Evolutionary conservation across 2,113 vertebrate genomes (phyloP), one percentile per base, ranked within the genome.

Genomic region (Pseudolaguvia tuberculata): DNA sequence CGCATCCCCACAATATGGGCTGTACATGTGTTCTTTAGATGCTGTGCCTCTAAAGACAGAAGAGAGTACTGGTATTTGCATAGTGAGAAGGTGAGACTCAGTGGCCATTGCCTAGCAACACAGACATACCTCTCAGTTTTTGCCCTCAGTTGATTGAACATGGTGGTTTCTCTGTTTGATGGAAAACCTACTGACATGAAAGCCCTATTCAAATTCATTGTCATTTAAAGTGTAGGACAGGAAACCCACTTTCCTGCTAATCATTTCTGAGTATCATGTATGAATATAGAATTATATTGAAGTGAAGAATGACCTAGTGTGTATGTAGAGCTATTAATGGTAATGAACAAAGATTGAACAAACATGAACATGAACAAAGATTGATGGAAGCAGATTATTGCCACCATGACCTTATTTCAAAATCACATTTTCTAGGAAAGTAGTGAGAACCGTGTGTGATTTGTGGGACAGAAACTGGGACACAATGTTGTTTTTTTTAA

Each of bases 31-130:
- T 77, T 79, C 57, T 25, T 27, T n/a, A 59, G 5, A 48, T 86
- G 79, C 83, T 83, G 82, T 88, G 86, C 87, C 83, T 87, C n/a
- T n/a, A n/a, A 72, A 80, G 83, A 80, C 69, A 78, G 71, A 74
- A 79, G 6, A 65, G 68, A 62, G 42, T 66, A 52, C 65, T 73
- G 84, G 21, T 67, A 74, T 83, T 78, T 86, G 85, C 77, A 78
- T 87, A 75, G 76, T 87, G 84, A 82, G 75, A 71, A 79, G 77
- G 74, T 67, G 71, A 77, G 42, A 61, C 71, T 73, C 72, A 75
- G 79, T 86, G 82, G 82, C 79, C 79, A 76, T 81, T 82, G 63
- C 77, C 78, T 80, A 85, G 81, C 81, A 71, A 31, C 78, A 75
- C 13, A 83, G 73, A 76, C 27, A 27, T 77, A 70, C 31, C n/a